Conservation (phyloP, 92 coral and sea anemone genomes). For the Epizoanthus rinbou region DNA sequence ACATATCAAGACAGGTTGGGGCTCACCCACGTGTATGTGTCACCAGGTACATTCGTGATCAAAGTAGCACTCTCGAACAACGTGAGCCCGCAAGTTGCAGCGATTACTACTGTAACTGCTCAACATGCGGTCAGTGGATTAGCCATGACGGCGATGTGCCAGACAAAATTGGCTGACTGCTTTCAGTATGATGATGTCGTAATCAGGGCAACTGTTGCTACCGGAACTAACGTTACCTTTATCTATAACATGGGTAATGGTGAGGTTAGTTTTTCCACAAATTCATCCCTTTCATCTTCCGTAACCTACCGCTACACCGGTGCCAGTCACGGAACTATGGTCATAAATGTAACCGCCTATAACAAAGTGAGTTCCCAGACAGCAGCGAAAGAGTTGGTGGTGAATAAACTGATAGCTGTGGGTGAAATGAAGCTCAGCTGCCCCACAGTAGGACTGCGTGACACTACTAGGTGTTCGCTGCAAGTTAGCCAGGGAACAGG, state of each 20-base stretch:
- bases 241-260: conserved; percentile 17
- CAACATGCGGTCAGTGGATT: neutral
- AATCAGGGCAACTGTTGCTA: neutral
- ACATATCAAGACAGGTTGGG: neutral
- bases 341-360: conserved; percentile 14
- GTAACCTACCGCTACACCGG: conserved; percentile 13
- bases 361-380: conserved; percentile 12
- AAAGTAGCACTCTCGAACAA: neutral
- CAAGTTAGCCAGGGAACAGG: conserved; percentile 19
- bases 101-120: neutral
- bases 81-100: neutral
- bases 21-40: neutral
- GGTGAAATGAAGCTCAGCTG: conserved; percentile 3
- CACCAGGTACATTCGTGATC: neutral
- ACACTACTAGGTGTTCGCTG: conserved; percentile 1
- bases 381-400: neutral
- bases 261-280: neutral
- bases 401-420: neutral
- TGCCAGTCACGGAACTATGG: conserved; percentile 2
- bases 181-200: conserved; percentile 25
- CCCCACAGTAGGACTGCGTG: neutral
- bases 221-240: conserved; percentile 2
- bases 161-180: conserved; percentile 3
- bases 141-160: neutral
- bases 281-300: neutral